These are phyloP conservation scores for Copsychus sechellarum DNA, from an alignment of 2,113 vertebrate genomes.

Conservation along the genomic window DNA sequence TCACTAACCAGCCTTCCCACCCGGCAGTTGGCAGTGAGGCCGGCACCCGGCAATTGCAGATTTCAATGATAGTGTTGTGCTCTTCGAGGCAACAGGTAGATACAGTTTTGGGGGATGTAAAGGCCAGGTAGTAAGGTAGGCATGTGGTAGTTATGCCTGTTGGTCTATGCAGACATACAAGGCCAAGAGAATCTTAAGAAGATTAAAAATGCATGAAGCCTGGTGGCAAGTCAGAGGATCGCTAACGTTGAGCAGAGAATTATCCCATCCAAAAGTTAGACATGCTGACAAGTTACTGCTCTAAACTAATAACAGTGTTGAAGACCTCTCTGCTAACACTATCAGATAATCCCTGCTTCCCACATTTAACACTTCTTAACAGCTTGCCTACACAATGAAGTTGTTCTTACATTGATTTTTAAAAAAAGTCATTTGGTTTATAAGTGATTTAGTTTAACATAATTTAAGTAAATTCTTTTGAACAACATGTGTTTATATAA, in stretches of 20 bases:
- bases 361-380: constrained; percentile 49
- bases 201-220: not conserved
- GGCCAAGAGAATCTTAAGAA: not conserved
- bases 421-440: constrained; percentile 22
- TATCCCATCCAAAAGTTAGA: not conserved
- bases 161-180: not conserved
- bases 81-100: not conserved
- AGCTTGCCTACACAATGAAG: constrained; percentile 56
- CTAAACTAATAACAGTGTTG: constrained; percentile 6
- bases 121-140: not conserved
- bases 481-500: constrained; percentile 12
- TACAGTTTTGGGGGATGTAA: not conserved
- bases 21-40: not conserved
- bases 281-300: not conserved
- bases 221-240: not conserved
- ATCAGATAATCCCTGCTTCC: constrained; percentile 52
- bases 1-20: not conserved
- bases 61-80: not conserved
- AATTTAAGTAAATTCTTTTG: constrained; percentile 5
- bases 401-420: constrained; percentile 52
- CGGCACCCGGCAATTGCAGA: rapidly evolving
- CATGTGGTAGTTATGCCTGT: not conserved
- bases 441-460: constrained; percentile 32
- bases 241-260: not conserved
- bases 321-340: constrained; percentile 48